Conservation (phyloP, 2,113 vertebrate species). For the Oryzias woworae region DNA sequence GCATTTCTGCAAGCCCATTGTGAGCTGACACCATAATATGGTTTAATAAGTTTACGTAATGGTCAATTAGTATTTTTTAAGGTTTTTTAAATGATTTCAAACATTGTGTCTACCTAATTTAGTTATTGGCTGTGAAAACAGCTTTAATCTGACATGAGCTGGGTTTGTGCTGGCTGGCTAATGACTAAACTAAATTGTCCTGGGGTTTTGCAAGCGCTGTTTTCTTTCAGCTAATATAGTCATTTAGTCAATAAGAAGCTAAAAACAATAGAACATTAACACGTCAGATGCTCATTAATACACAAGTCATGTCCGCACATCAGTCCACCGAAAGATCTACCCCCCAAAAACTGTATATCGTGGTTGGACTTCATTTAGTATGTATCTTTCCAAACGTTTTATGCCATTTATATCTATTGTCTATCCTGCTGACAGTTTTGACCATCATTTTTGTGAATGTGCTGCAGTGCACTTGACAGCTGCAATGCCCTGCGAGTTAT, state of each 20-base stretch:
- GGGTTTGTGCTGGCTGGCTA: not conserved
- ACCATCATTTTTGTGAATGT: slow-evolving; percentile 16
- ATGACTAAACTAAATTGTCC: not conserved
- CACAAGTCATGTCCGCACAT: not conserved
- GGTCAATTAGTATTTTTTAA: too few relatives aligned
- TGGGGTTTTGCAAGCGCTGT: not conserved
- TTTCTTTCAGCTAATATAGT: not conserved
- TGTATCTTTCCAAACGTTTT: not conserved
- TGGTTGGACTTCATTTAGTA: too few relatives aligned
- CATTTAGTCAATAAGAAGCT: not conserved
- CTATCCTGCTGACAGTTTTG: slow-evolving; percentile 14
- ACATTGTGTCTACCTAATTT: not conserved
- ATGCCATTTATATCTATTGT: slow-evolving; percentile 2
- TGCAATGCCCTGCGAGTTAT: slow-evolving; percentile 28
- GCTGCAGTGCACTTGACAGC: slow-evolving; percentile 34
- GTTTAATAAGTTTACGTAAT: too few relatives aligned
- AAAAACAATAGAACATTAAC: not conserved
- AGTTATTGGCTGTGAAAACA: not conserved
- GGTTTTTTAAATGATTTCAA: not conserved
- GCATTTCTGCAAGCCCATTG: not conserved
- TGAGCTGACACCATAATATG: not conserved
- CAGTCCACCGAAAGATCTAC: not conserved
- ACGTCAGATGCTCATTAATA: not conserved
- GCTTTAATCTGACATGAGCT: not conserved
- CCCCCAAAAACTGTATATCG: too few relatives aligned